Base-by-base conservation (phyloP, 2,888 invertebrate genomes). In the Cybosia mesomella region DNA sequence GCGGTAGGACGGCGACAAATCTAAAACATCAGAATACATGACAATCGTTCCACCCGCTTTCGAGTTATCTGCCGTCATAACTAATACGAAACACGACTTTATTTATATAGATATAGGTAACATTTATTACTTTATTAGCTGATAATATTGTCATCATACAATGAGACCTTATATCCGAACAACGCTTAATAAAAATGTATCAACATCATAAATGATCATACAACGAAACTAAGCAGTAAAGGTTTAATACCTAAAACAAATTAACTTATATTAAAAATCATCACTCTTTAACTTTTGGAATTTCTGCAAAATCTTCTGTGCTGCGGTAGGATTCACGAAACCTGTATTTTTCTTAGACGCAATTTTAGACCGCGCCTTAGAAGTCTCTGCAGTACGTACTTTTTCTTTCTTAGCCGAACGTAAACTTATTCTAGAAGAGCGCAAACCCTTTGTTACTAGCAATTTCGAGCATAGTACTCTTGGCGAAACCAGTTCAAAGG, bases 271-370 rank as follows among this genome's bases (percentile, higher is more conserved):
- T n/a, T n/a, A 64, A 28, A 18, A 71, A 71, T 92, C 90, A 13
- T 87, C 82, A 36, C 73, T 78, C 77, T 87, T 88, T 0, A 93
- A 80, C 53, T 89, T 81, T 28, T 84, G 79, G 73, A 94, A 94
- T 76, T 87, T 93, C 66, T 89, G 83, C 34, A 94, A 80, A 18
- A 94, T 85, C 69, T 84, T 91, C 49, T 90, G 89, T 1, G 85
- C 92, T 0, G 90, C 88, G 0, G 92, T 87, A 34, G 82, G 76
- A 53, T 85, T 83, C 1, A 86, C 66, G 36, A 69, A 76, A 22
- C 82, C 76, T 13, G 89, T 88, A 36, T 90, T 89, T 73, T 88
- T 86, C 9, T 86, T 87, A 0, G 89, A 86, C 18, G 81, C 63
- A 59, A 88, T 67, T 58, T 84, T 87, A 0, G 81, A 74, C 22